phyloP scores from a whole-genome alignment of 2,113 vertebrate genomes.

The Scomber scombrus region DNA sequence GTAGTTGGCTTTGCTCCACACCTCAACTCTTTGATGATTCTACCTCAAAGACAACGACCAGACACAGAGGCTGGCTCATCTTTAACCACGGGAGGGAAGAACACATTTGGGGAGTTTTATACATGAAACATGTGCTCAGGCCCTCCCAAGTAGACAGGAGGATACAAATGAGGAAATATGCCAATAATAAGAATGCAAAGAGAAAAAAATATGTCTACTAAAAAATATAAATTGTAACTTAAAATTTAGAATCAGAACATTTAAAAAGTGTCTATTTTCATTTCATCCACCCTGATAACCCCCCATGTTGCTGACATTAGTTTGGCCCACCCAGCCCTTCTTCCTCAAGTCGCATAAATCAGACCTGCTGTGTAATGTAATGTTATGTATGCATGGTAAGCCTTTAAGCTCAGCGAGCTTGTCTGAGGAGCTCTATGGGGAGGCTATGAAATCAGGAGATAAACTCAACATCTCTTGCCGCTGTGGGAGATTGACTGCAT shows the following conservation, averaged over 20 bases:
- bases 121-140: constrained; percentile 45
- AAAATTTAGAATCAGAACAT: constrained; percentile 38
- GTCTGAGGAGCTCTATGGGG: constrained; percentile 55
- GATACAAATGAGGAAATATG: constrained; percentile 9
- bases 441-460: constrained; percentile 46
- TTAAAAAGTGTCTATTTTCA: constrained; percentile 40
- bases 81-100: constrained; percentile 59
- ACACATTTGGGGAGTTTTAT: constrained; percentile 54
- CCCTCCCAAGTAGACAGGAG: constrained; percentile 66
- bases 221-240: constrained; percentile 17
- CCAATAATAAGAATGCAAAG: constrained; percentile 34
- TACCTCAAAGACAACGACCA: constrained; percentile 69
- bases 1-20: constrained; percentile 71
- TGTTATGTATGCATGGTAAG: constrained; percentile 60
- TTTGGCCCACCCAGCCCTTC: constrained; percentile 48
- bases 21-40: constrained; percentile 76
- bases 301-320: constrained; percentile 13
- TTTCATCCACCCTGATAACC: constrained; percentile 24
- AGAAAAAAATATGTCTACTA: constrained; percentile 25
- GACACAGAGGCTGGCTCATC: constrained; percentile 75
- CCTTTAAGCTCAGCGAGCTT: constrained; percentile 62
- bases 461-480: constrained; percentile 8
- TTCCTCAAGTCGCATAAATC: constrained; percentile 61
- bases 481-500: neutral
- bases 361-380: constrained; percentile 61